phyloP scores from a whole-genome alignment of 2,797 vertebrate species.

The Pseudochaenichthys georgianus region DNA sequence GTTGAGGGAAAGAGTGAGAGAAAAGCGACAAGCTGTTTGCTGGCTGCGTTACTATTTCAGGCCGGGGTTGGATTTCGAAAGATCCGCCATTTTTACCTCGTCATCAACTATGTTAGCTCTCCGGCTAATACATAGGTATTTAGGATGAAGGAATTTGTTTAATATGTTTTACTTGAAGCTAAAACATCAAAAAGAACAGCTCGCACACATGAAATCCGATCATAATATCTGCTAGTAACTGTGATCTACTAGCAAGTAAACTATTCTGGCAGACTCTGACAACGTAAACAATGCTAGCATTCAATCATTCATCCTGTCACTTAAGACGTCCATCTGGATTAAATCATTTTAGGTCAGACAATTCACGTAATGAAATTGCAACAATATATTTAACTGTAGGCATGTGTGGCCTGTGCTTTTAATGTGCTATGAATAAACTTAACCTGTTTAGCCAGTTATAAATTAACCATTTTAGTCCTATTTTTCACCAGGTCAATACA shows the following conservation, averaged over 20 bases:
- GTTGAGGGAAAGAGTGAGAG: slow-evolving; percentile 14
- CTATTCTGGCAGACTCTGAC: slow-evolving; percentile 34
- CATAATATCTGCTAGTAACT: background rate
- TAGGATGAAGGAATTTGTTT: background rate
- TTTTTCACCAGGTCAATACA: background rate
- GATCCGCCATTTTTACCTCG: slow-evolving; percentile 98
- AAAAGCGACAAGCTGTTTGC: slow-evolving; percentile 37
- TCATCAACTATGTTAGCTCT: slow-evolving; percentile 88
- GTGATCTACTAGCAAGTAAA: slow-evolving; percentile 12
- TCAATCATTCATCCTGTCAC: slow-evolving; percentile 53
- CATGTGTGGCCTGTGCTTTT: background rate
- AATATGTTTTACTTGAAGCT: background rate
- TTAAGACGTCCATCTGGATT: slow-evolving; percentile 2
- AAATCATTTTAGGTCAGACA: background rate
- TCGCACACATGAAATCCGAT: background rate
- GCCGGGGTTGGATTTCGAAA: slow-evolving; percentile 96
- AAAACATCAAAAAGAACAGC: background rate
- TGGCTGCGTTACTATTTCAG: slow-evolving; percentile 86
- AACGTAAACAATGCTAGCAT: slow-evolving; percentile 68
- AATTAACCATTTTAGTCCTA: background rate
- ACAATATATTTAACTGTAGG: fast-evolving
- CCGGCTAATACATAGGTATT: slow-evolving; percentile 67
- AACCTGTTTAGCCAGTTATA: slow-evolving; percentile 7
- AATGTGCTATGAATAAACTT: background rate
- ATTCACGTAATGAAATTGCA: background rate